Conservation (phyloP, 2,888 invertebrate genomes). For the Hedychridium roseum region DNA sequence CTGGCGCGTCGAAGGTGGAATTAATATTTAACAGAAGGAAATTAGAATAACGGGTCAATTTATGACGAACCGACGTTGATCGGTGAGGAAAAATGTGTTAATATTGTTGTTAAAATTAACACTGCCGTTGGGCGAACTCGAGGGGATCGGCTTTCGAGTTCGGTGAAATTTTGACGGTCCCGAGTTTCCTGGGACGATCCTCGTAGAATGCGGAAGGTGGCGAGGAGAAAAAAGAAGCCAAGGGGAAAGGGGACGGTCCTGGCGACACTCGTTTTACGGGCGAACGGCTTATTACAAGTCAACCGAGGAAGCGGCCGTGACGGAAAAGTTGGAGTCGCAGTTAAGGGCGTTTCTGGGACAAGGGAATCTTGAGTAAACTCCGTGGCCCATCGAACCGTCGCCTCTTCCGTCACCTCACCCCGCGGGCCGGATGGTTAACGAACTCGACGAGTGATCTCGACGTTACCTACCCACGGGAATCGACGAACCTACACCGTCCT, state of each 20-base stretch:
- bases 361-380: slow-evolving; percentile 41
- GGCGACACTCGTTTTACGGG: slow-evolving; percentile 11
- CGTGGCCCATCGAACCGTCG: slow-evolving; percentile 25
- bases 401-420: slow-evolving; percentile 19
- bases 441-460: too few relatives aligned
- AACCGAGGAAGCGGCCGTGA: slow-evolving; percentile 27
- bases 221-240: background rate
- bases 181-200: slow-evolving; percentile 31
- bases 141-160: background rate
- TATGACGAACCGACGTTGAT: too few relatives aligned
- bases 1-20: too few relatives aligned
- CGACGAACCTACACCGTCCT: too few relatives aligned
- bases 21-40: too few relatives aligned
- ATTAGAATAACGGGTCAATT: too few relatives aligned
- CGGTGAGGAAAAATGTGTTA: too few relatives aligned
- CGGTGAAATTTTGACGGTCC: background rate
- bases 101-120: too few relatives aligned
- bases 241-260: background rate
- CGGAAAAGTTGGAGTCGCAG: slow-evolving; percentile 36
- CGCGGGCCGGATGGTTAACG: slow-evolving; percentile 36
- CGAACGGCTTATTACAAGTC: slow-evolving; percentile 42
- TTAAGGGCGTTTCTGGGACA: slow-evolving; percentile 40
- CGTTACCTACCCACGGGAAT: too few relatives aligned
- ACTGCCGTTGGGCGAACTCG: background rate
- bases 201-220: slow-evolving; percentile 24